These are phyloP conservation scores for Tragulus kanchil DNA, from an alignment of 2,113 vertebrate species.

Conservation along the genomic window DNA sequence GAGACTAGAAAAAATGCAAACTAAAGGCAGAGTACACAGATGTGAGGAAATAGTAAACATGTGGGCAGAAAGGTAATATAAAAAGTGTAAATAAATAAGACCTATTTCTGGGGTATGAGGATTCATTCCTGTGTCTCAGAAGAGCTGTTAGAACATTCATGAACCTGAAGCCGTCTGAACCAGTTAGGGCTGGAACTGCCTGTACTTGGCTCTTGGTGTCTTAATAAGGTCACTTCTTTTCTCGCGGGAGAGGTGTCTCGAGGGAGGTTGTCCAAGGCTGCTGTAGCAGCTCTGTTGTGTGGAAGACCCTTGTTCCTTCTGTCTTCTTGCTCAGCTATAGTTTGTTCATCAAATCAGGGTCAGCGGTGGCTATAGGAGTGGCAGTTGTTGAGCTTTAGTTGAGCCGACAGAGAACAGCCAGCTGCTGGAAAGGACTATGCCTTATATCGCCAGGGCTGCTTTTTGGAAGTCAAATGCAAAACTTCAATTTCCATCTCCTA, in stretches of 20 bases:
- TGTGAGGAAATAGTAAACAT: neutral
- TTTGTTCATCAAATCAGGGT: neutral
- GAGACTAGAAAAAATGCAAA: neutral
- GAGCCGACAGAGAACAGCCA: neutral
- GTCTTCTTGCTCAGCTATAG: neutral
- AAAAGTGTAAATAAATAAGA: neutral
- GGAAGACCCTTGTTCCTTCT: neutral
- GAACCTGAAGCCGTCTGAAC: neutral
- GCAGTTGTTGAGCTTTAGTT: neutral
- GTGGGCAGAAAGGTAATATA: neutral
- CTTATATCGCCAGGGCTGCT: neutral
- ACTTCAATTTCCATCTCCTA: neutral
- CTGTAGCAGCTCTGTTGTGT: no score
- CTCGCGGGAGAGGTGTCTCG: neutral
- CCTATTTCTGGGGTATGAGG: neutral
- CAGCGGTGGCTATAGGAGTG: neutral
- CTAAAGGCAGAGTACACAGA: neutral
- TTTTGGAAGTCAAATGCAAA: neutral
- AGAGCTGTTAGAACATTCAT: neutral
- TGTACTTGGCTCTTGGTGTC: neutral
- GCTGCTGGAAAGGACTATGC: neutral
- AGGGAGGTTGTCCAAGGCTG: neutral
- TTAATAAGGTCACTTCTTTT: neutral
- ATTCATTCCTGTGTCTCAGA: neutral
- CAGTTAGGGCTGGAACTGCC: neutral